Evolutionary conservation across 2,888 invertebrate species (phyloP), one percentile per base, ranked within the genome.

Genomic region (Pyralis farinalis): DNA sequence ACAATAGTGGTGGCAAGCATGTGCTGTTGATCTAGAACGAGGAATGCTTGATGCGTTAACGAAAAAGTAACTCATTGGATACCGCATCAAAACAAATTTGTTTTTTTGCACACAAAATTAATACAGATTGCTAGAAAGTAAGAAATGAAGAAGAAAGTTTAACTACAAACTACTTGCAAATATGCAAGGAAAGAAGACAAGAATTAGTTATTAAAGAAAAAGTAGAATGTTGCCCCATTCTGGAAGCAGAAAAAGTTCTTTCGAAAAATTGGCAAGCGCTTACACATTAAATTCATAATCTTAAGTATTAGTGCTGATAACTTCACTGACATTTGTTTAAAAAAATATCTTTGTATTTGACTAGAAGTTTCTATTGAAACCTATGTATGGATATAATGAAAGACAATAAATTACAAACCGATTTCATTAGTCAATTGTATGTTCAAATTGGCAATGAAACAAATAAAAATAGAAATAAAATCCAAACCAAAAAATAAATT

Each of bases 251-350:
- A 70, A 81, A 78, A 78, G 65, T 72, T 62, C 56, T 55, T 66
- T 67, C 60, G 49, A 82, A 85, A 83, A 78, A 80, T 70, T 76
- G 82, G 79, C 83, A 84, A 84, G 83, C 76, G 62, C 83, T 85
- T 84, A 86, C 63, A 78, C 63, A 79, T 72, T 81, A 71, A 75
- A 70, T 68, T 68, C 67, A 72, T 77, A 80, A 79, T 76, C 86
- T 86, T 85, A 86, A 58, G 64, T 79, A 77, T 74, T 73, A 83
- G 86, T 77, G 83, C 86, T 60, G 87, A 75, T 83, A 71, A 78
- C 80, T 62, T 66, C 85, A 87, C 87, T 81, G 79, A 84, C 86
- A 87, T 87, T 87, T 87, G 58, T 65, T 68, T 68, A 65, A 16
- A 65, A 75, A 66, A 63, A 69, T 60, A 53, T 49, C 55, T 58